phyloP scores from a whole-genome alignment of 1,140 invertebrate species.

The Drosophila ercepeae region DNA sequence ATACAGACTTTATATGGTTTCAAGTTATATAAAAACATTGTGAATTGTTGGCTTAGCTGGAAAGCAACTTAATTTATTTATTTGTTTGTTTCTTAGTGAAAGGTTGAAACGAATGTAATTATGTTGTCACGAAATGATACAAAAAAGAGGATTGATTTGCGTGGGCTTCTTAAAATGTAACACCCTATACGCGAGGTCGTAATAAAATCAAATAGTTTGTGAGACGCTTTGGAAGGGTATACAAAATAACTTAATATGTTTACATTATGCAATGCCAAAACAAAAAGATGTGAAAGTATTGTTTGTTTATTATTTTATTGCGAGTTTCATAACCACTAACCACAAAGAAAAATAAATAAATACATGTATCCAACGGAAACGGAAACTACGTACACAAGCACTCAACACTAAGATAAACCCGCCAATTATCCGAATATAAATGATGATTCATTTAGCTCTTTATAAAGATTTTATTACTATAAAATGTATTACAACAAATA shows the following conservation, averaged over 20 bases:
- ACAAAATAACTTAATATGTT: not conserved
- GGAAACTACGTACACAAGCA: not conserved
- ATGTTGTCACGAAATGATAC: conserved; percentile 22
- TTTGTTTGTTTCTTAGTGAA: conserved; percentile 29
- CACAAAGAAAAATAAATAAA: not conserved
- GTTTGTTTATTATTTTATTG: conserved; percentile 1
- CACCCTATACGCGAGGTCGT: not conserved
- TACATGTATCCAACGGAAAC: not conserved
- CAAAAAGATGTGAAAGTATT: conserved; percentile 25
- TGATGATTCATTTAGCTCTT: conserved; percentile 37
- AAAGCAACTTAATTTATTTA: conserved; percentile 29
- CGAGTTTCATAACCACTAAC: not conserved
- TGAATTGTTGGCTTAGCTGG: conserved; percentile 13
- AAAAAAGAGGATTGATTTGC: conserved; percentile 16
- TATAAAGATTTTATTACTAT: conserved; percentile 70
- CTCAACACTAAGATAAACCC: not conserved
- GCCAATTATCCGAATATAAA: not conserved
- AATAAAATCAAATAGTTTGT: not conserved
- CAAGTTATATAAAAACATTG: conserved; percentile 18
- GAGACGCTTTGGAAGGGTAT: conserved; percentile 10
- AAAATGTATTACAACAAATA: conserved; percentile 67
- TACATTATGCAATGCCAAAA: conserved; percentile 4
- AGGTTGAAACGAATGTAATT: conserved; percentile 29
- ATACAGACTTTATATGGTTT: conserved; percentile 28
- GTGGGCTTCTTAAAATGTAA: conserved; percentile 18